phyloP scores from a whole-genome alignment of 2,797 vertebrate species.

The Rhynchotus rufescens region DNA sequence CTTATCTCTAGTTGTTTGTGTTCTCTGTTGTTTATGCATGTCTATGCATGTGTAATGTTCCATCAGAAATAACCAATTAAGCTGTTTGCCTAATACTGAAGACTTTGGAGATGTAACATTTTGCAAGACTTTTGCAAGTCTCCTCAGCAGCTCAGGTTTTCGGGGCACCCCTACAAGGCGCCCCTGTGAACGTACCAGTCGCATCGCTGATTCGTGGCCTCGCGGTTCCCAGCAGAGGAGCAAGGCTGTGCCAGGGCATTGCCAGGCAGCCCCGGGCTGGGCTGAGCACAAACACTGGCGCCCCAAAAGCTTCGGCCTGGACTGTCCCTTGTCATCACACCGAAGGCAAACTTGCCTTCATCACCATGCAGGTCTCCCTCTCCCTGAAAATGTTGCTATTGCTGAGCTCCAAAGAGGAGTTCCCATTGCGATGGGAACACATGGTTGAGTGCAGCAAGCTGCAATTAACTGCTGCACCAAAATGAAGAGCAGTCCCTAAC shows the following conservation, averaged over 20 bases:
- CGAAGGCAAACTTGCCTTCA: background rate
- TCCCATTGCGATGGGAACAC: background rate
- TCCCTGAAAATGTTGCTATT: background rate
- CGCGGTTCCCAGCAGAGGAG: background rate
- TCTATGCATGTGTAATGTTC: background rate
- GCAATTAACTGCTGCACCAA: background rate
- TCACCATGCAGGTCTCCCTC: background rate
- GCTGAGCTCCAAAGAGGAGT: background rate
- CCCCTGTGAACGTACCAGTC: conserved; percentile 35
- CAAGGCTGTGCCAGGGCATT: conserved; percentile 32
- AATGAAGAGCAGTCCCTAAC: background rate
- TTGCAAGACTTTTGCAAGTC: background rate
- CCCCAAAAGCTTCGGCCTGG: background rate
- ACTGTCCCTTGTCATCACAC: background rate
- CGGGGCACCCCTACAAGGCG: conserved; percentile 13
- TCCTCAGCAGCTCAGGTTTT: conserved; percentile 5
- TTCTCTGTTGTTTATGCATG: background rate
- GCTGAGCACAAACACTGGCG: background rate
- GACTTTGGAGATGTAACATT: background rate
- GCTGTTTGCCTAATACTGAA: background rate
- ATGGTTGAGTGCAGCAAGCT: background rate
- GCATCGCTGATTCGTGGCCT: conserved; percentile 13
- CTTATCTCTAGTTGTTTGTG: background rate
- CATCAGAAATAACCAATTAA: background rate
- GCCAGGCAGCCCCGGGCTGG: conserved; percentile 47